Evolutionary conservation across 2,888 invertebrate species (phyloP), one percentile per base, ranked within the genome.

Genomic region (Psylliodes chrysocephalus): DNA sequence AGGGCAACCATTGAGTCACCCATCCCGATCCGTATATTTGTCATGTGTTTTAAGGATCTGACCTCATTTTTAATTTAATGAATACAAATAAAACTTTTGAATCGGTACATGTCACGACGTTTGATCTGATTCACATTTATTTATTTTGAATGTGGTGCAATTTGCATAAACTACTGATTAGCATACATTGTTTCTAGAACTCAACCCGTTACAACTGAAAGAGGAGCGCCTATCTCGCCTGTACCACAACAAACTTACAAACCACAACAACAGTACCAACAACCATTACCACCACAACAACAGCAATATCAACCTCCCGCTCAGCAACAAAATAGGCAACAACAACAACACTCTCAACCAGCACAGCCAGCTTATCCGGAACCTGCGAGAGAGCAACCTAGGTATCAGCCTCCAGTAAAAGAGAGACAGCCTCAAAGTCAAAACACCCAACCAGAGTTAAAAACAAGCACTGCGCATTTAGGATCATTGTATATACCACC

Each of bases 401-500:
- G 77, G 40, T 81, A 77, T 49, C 76, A 74, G 61, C 75, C 72
- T 28, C 77, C 74, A n/a, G 64, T 75, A 35, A 71, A 74, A 35
- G 73, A 77, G 38, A 64, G 75, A 18, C 68, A 71, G 60, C 56
- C 67, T 28, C 67, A 67, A 47, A 69, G 71, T n/a, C 46, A 62
- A 22, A 60, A 68, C 5, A 60, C 56, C 2, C 69, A 70, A 28
- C 73, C 68, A 12, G 65, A 71, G 53, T 53, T 72, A 8, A 78
- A 75, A 59, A 74, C 75, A 8, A 74, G 74, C 63, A 77, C 76
- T 28, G 75, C 80, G 7, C 81, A 82, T 70, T 81, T 87, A 60
- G 87, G 87, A 60, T 84, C 86, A 12, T 79, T 87, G 38, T 87
- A 87, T 69, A 86, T 87, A 64, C 86, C 87, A 42, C 86, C 86